Base-by-base conservation (phyloP, 2,797 vertebrate genomes). In the Sebastes hopkinsi region DNA sequence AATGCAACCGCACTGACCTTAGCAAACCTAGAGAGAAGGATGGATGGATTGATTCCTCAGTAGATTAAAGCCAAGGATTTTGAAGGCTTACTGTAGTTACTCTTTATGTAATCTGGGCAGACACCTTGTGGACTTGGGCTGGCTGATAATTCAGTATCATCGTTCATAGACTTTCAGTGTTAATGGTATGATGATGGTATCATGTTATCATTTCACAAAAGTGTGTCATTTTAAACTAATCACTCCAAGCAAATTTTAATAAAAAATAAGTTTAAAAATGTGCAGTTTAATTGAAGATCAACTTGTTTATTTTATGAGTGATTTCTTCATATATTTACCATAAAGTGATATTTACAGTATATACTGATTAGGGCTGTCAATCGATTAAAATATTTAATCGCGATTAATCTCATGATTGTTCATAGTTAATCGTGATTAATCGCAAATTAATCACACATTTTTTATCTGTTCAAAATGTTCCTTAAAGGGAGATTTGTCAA, bases 1-100 rank as follows among this genome's bases (percentile, higher is more conserved):
- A 88, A 82, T 74, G 70, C 65, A 80, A 71, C 32, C 46, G 46
- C 66, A 25, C 9, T 38, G 61, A 59, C 67, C 79, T 42, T 12
- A 67, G 50, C 66, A 77, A 55, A 68, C 36, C 77, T 46, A 62
- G 60, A 76, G 67, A 10, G 75, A 64, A 58, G 55, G 72, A 80
- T 6, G 18, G 70, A 77, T 64, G 30, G 25, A 50, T 72, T 62
- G 25, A 50, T 72, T 62, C 59, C 30, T 18, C 23, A 62, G 29
- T 36, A 59, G 22, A 59, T 62, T 22, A 36, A 60, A 80, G 29
- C 10, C 22, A 56, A 52, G 11, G 10, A 36, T 65, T 75, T 32
- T 36, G 11, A 61, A 55, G 64, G 67, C 34, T 18, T 32, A 22
- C 30, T 52, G 25, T 66, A 12, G 38, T 77, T 83, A 52, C n/a